Conservation (phyloP, 2,797 vertebrate species). For the Euthynnus affinis region DNA sequence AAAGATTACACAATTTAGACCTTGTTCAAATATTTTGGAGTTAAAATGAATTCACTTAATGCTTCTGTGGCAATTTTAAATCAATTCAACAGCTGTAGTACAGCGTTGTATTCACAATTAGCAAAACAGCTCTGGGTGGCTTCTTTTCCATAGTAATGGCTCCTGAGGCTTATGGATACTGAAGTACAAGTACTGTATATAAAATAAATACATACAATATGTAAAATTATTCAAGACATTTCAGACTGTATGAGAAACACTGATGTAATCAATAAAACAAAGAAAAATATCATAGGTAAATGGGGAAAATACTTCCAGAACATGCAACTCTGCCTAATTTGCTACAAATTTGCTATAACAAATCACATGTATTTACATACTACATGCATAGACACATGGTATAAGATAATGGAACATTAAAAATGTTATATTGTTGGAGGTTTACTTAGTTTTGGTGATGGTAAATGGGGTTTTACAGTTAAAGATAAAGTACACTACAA, state of each 20-base stretch:
- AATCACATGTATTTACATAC: neutral
- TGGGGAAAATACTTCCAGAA: neutral
- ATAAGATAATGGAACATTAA: neutral
- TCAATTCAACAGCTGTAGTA: neutral
- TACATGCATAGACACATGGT: neutral
- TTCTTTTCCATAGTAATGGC: neutral
- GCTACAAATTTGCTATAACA: neutral
- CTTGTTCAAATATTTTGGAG: neutral
- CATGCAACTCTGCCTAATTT: neutral
- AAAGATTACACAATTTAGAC: neutral
- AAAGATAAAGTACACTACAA: neutral
- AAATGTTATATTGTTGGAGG: neutral
- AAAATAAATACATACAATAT: fast-evolving
- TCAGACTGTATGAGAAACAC: too few relatives aligned
- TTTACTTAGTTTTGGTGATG: neutral
- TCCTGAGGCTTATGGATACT: neutral
- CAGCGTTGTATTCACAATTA: neutral
- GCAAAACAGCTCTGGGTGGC: neutral
- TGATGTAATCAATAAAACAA: neutral
- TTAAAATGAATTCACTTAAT: neutral
- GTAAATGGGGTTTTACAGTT: neutral
- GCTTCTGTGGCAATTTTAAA: neutral
- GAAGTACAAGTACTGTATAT: neutral
- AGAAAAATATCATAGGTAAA: neutral
- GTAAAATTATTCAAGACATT: neutral